phyloP scores from a whole-genome alignment of 1,140 invertebrate genomes.

The Tigriopus japonicus region DNA sequence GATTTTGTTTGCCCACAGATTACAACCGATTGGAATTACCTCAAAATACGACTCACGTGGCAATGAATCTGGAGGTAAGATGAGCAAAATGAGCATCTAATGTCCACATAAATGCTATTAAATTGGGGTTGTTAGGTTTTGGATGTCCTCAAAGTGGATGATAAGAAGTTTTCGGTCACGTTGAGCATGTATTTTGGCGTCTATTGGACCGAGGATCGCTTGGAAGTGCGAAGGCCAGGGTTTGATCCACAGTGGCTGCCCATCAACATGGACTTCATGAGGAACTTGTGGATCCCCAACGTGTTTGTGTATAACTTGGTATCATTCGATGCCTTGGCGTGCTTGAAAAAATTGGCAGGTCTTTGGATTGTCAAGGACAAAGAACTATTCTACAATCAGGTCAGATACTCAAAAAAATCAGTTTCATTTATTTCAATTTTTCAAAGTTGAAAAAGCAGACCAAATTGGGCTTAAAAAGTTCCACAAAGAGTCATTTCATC shows the following conservation, averaged over 20 bases:
- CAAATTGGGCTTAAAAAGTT: no score
- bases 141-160: slow-evolving; percentile 4
- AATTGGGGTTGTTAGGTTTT: no score
- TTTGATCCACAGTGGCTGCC: background rate
- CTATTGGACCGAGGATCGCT: background rate
- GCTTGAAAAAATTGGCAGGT: slow-evolving; percentile 10
- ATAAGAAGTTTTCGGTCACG: slow-evolving; percentile 9
- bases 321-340: background rate
- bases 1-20: no score
- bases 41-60: no score
- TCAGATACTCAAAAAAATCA: no score
- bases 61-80: no score
- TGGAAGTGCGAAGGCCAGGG: background rate
- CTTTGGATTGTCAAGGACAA: slow-evolving; percentile 11
- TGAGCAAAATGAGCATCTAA: no score
- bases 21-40: no score
- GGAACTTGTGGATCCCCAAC: slow-evolving; percentile 1
- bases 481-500: no score
- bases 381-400: slow-evolving; percentile 9
- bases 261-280: slow-evolving; percentile 9
- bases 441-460: no score
- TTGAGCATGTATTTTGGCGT: slow-evolving; percentile 12
- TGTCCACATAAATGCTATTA: no score
- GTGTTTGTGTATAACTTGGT: slow-evolving; percentile 10
- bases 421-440: no score